Conservation (phyloP, 2,888 invertebrate species). For the Polydrusus tereticollis region DNA sequence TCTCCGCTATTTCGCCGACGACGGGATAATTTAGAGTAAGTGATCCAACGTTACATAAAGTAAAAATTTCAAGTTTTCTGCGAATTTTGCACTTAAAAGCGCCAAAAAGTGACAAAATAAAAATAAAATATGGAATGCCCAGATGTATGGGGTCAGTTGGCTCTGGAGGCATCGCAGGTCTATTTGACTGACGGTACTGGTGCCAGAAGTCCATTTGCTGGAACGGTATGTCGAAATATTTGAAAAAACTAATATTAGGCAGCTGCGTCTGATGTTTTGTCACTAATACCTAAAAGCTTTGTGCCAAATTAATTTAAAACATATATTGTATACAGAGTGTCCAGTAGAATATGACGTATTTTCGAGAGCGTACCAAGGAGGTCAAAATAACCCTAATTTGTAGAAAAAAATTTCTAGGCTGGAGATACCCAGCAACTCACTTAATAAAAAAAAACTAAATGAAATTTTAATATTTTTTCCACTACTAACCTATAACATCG, state of each 20-base stretch:
- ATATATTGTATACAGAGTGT: background rate
- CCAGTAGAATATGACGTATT: no score
- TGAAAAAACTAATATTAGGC: background rate
- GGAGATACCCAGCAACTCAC: no score
- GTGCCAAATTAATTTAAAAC: background rate
- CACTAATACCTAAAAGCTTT: background rate
- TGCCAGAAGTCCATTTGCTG: conserved; percentile 84
- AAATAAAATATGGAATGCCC: conserved; percentile 61
- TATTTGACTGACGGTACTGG: conserved; percentile 85
- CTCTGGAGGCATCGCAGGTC: conserved; percentile 88
- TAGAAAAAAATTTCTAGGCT: no score
- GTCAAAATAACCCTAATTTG: no score
- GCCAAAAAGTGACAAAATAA: conserved; percentile 9
- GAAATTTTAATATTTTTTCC: no score
- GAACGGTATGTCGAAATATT: conserved; percentile 75
- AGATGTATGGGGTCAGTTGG: conserved; percentile 91
- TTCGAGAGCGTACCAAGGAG: no score
- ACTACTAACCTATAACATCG: no score
- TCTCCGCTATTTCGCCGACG: conserved; percentile 30
- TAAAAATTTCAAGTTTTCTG: conserved; percentile 10
- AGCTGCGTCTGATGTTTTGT: background rate
- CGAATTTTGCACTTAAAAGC: conserved; percentile 15
- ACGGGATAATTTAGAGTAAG: conserved; percentile 26
- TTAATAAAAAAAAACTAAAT: no score
- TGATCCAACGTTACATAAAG: conserved; percentile 46